Evolutionary conservation across 2,113 vertebrate species (phyloP).

Genomic region (Malaclemys terrapin): DNA sequence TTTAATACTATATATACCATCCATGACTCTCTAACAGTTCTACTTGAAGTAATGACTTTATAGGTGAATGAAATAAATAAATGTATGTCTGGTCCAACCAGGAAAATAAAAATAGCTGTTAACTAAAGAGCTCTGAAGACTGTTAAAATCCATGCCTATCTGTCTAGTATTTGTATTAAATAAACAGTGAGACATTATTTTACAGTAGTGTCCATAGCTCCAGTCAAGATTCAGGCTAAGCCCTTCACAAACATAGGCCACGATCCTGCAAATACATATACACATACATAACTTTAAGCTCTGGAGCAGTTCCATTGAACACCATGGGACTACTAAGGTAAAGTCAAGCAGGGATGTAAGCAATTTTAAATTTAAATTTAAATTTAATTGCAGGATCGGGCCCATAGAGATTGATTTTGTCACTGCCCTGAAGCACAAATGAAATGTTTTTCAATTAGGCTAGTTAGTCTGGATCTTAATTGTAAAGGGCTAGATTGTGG

Average conservation of each 20-base stretch:
- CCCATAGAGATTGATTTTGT: accelerated
- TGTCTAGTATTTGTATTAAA: not conserved
- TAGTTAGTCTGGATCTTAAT: not conserved
- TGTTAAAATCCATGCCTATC: not conserved
- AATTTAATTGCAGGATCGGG: not conserved
- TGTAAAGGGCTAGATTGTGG: not conserved
- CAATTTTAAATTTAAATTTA: no score
- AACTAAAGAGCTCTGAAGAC: not conserved
- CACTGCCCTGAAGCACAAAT: accelerated
- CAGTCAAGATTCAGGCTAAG: not conserved
- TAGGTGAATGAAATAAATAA: not conserved
- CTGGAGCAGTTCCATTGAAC: not conserved
- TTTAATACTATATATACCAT: not conserved
- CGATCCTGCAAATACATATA: not conserved
- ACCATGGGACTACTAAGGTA: not conserved
- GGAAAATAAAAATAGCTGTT: not conserved
- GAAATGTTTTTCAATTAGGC: accelerated
- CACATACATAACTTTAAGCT: not conserved
- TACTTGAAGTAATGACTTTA: not conserved
- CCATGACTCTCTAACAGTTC: not conserved
- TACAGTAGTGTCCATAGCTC: not conserved
- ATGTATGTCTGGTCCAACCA: not conserved
- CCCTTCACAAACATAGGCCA: not conserved
- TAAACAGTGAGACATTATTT: not conserved
- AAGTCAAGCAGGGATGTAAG: accelerated